A percentile compares a stretch with the other conserved stretches of the same genome.
These are phyloP conservation scores for Ispidina lecontei DNA, from an alignment of 2,797 vertebrate genomes.

Conservation along the genomic window DNA sequence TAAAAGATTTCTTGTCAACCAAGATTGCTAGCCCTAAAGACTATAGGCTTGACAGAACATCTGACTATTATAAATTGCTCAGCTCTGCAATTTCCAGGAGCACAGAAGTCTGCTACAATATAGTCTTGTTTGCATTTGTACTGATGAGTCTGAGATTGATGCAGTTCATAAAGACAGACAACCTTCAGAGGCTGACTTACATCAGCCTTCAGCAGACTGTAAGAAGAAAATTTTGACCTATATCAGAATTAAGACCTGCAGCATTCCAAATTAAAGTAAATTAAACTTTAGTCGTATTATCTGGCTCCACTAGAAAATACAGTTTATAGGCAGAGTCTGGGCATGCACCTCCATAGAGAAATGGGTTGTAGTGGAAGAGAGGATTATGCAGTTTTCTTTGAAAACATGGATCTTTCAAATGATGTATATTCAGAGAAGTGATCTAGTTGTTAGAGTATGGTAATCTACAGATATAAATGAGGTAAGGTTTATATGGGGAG, in stretches of 20 bases:
- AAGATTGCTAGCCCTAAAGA: neutral
- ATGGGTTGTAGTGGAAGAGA: neutral
- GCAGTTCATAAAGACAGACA: slow-evolving; percentile 40
- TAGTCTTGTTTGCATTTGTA: neutral
- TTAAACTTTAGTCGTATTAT: slow-evolving; percentile 7
- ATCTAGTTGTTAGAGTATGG: neutral
- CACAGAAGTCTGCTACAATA: neutral
- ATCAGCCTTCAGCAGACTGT: slow-evolving; percentile 19
- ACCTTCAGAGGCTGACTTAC: slow-evolving; percentile 2
- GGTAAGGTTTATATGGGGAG: neutral
- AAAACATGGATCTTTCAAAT: neutral
- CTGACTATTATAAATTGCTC: slow-evolving; percentile 6
- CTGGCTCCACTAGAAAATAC: neutral
- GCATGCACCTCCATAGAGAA: neutral
- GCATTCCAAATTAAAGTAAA: slow-evolving; percentile 42
- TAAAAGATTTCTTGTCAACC: neutral
- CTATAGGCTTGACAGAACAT: neutral
- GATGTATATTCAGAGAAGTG: neutral
- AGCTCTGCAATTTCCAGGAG: neutral
- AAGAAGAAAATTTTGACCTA: slow-evolving; percentile 36
- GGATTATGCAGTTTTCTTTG: neutral
- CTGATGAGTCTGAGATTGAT: slow-evolving; percentile 37
- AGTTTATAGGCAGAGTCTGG: neutral
- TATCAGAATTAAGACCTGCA: slow-evolving; percentile 33
- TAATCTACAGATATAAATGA: neutral